These are phyloP conservation scores for Rhinopomastus cyanomelas DNA, from an alignment of 2,113 vertebrate genomes.

Conservation along the genomic window DNA sequence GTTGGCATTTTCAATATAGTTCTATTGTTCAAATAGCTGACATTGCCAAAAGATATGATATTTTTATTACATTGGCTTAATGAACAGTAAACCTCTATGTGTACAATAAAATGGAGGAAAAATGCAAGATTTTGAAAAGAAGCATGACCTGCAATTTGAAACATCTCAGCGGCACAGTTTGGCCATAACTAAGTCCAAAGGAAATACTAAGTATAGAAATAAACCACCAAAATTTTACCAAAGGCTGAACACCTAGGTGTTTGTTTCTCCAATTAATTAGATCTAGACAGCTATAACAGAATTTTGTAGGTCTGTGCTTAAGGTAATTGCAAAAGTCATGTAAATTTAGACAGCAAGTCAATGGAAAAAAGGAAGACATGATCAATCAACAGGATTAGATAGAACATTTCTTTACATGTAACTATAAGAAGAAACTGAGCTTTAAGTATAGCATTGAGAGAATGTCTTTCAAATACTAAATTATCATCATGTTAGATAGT, in stretches of 20 bases:
- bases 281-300: background rate
- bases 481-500: conserved; percentile 32
- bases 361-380: background rate
- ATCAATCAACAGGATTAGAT: conserved; percentile 43
- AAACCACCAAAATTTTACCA: background rate
- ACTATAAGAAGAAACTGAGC: conserved; percentile 20
- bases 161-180: background rate
- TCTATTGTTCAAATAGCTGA: conserved; percentile 18
- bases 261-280: background rate
- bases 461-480: conserved; percentile 59
- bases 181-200: background rate
- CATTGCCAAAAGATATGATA: conserved; percentile 13
- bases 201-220: background rate
- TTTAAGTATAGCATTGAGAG: conserved; percentile 59
- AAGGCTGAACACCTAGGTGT: background rate
- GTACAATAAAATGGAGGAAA: conserved; percentile 4
- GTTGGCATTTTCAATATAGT: background rate
- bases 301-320: background rate
- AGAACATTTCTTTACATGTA: conserved; percentile 36
- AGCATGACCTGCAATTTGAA: background rate
- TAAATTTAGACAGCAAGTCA: conserved; percentile 41
- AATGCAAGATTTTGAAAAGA: background rate
- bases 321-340: conserved; percentile 4
- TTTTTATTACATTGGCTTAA: conserved; percentile 15
- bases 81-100: conserved; percentile 1